Conservation (phyloP, 2,113 vertebrate species). For the Pionites leucogaster region DNA sequence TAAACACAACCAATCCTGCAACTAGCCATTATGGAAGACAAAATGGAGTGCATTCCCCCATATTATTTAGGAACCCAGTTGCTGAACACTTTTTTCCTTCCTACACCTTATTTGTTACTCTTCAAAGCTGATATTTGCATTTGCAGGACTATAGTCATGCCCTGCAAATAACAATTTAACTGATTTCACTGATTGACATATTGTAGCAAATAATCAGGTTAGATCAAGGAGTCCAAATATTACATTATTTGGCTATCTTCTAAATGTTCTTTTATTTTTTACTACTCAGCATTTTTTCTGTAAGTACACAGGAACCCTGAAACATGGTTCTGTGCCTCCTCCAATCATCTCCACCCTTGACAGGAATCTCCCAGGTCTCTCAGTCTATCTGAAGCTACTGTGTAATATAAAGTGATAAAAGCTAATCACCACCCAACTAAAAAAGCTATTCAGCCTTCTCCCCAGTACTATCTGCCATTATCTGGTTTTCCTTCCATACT, state of each 20-base stretch:
- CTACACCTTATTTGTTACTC: not conserved
- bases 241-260: not conserved
- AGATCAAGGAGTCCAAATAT: not conserved
- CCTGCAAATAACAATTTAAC: not conserved
- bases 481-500: not conserved
- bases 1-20: not conserved
- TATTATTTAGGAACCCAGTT: not conserved
- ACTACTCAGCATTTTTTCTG: not conserved
- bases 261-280: not conserved
- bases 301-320: not conserved
- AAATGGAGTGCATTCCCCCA: not conserved
- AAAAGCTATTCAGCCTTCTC: not conserved
- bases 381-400: not conserved
- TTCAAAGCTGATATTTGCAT: not conserved
- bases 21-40: not conserved
- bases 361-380: not conserved
- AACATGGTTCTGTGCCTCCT: not conserved
- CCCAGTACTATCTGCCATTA: not conserved
- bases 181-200: not conserved
- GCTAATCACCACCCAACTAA: constrained; percentile 24
- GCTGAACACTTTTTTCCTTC: not conserved
- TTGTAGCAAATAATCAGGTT: not conserved
- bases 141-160: not conserved
- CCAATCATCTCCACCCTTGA: accelerated
- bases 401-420: not conserved